Conservation (phyloP, 1,140 invertebrate species). For the Drosophila chauvacae region DNA sequence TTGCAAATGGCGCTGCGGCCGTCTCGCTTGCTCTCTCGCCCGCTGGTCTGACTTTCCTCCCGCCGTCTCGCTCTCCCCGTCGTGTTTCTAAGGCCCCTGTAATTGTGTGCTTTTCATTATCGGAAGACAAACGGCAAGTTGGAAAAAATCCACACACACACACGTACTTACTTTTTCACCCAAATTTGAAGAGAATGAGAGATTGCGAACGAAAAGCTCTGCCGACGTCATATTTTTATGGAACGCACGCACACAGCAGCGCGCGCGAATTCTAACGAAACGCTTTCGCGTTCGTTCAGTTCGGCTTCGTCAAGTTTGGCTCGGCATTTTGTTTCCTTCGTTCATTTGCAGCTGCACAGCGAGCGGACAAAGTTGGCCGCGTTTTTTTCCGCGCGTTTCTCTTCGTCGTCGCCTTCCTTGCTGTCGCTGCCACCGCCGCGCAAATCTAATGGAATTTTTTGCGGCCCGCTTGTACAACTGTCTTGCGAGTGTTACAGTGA, state of each 20-base stretch:
- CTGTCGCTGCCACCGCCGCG: slow-evolving; percentile 22
- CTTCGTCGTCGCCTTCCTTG: slow-evolving; percentile 14
- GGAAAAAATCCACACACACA: slow-evolving; percentile 53
- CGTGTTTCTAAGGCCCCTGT: slow-evolving; percentile 61
- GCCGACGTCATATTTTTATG: slow-evolving; percentile 80
- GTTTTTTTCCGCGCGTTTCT: slow-evolving; percentile 58
- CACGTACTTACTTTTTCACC: slow-evolving; percentile 59
- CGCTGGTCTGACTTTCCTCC: slow-evolving; percentile 1
- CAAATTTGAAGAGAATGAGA: slow-evolving; percentile 58
- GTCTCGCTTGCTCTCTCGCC: slow-evolving; percentile 31
- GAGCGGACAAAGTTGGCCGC: slow-evolving; percentile 76
- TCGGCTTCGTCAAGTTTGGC: slow-evolving; percentile 69
- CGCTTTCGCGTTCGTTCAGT: slow-evolving; percentile 62
- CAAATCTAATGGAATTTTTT: slow-evolving; percentile 82
- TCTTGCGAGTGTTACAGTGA: slow-evolving; percentile 54
- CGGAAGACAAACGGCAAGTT: slow-evolving; percentile 62
- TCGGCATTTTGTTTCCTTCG: slow-evolving; percentile 62
- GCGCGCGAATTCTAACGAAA: slow-evolving; percentile 70
- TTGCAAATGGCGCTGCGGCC: slow-evolving; percentile 68
- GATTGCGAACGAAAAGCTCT: slow-evolving; percentile 57
- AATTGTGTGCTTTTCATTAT: slow-evolving; percentile 72
- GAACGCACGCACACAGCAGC: slow-evolving; percentile 49
- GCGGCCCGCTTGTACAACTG: slow-evolving; percentile 53
- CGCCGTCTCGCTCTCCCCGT: slow-evolving; percentile 19
- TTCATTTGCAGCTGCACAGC: slow-evolving; percentile 81